These are phyloP conservation scores for Tenualosa ilisha DNA, from an alignment of 2,797 vertebrate genomes.

Conservation along the genomic window DNA sequence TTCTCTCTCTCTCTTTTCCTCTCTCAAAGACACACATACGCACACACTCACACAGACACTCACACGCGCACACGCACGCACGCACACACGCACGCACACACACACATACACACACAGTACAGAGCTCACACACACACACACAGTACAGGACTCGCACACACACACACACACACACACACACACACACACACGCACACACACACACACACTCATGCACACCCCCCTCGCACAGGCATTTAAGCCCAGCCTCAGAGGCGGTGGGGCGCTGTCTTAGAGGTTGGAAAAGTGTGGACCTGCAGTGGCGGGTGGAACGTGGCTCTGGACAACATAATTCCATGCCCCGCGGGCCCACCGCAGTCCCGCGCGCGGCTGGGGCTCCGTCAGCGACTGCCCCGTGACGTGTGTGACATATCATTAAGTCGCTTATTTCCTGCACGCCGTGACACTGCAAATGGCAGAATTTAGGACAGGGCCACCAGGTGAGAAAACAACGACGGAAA, in stretches of 20 bases:
- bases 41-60: background rate
- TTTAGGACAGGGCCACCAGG: background rate
- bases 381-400: background rate
- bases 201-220: too few relatives aligned
- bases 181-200: background rate
- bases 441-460: background rate
- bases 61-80: background rate
- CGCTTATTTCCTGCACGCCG: background rate
- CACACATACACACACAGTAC: too few relatives aligned
- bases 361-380: background rate
- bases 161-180: too few relatives aligned
- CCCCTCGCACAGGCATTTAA: background rate
- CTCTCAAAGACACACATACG: background rate
- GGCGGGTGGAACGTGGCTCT: background rate
- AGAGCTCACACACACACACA: too few relatives aligned
- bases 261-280: background rate
- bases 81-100: background rate
- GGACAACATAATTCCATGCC: background rate
- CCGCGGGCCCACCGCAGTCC: background rate
- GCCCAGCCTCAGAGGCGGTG: background rate
- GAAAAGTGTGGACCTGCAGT: background rate
- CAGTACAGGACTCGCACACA: too few relatives aligned
- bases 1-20: background rate
- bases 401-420: background rate
- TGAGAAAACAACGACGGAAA: background rate